A percentile compares a stretch with the other conserved stretches of the same genome.
phyloP scores from a whole-genome alignment of 2,888 invertebrate genomes.

The Eumacrocentrus americanus region DNA sequence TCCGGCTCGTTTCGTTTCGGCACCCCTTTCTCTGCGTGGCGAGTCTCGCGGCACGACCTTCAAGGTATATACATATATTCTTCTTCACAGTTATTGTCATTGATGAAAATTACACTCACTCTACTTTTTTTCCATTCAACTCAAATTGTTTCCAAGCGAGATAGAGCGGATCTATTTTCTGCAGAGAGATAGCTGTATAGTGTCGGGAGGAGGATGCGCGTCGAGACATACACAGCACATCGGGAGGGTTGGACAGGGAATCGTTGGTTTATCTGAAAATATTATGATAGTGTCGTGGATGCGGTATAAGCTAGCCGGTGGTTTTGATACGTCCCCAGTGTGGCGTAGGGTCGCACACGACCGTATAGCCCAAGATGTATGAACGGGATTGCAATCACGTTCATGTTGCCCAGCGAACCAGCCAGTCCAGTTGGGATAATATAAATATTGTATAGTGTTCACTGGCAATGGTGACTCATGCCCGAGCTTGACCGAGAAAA shows the following conservation, averaged over 20 bases:
- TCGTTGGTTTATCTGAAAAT: conserved; percentile 56
- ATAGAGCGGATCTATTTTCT: background rate
- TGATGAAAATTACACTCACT: background rate
- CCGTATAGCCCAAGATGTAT: conserved; percentile 56
- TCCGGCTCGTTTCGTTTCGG: conserved; percentile 12
- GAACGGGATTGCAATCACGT: conserved; percentile 60
- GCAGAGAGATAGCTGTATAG: background rate
- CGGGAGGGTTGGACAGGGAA: conserved; percentile 17
- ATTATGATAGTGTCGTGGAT: conserved; percentile 50
- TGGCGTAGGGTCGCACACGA: conserved; percentile 47
- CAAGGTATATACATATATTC: background rate
- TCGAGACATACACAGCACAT: background rate
- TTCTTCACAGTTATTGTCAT: background rate
- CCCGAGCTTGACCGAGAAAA: conserved; percentile 3
- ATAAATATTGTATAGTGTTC: conserved; percentile 56
- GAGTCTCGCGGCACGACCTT: conserved; percentile 28
- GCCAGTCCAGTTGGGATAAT: conserved; percentile 60
- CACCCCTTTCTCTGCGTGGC: conserved; percentile 28
- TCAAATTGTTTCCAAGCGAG: background rate
- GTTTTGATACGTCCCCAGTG: conserved; percentile 59
- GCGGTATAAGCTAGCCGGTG: conserved; percentile 34
- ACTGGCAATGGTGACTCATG: conserved; percentile 18
- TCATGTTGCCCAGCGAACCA: conserved; percentile 55
- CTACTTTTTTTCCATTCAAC: background rate
- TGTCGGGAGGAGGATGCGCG: no score